phyloP scores from a whole-genome alignment of 2,113 vertebrate genomes.

The Capreolus pygargus region DNA sequence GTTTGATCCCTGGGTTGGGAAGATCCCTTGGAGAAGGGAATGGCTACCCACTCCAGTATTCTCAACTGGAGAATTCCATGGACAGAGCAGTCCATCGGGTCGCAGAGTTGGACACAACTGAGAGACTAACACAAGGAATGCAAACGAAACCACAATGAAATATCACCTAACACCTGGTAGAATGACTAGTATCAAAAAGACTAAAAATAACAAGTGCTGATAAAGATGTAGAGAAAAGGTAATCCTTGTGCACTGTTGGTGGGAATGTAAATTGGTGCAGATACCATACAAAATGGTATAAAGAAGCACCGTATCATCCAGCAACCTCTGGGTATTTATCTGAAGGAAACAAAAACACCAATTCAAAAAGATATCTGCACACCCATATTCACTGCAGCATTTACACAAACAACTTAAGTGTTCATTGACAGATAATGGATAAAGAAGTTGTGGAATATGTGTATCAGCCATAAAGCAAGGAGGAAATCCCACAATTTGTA shows the following conservation, averaged over 20 bases:
- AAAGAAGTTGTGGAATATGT: neutral
- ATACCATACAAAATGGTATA: neutral
- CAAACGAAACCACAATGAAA: neutral
- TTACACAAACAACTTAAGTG: neutral
- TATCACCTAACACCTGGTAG: neutral
- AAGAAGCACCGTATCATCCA: neutral
- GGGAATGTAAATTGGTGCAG: neutral
- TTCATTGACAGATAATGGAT: neutral
- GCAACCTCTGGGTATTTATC: neutral
- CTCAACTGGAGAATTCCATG: neutral
- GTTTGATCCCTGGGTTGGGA: neutral
- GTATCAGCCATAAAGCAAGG: neutral
- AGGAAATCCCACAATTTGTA: neutral
- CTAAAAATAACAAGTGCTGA: neutral
- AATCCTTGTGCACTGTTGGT: neutral
- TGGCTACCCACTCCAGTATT: neutral
- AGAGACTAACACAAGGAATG: neutral
- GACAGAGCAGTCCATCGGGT: neutral
- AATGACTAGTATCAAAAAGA: neutral
- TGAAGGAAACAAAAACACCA: neutral
- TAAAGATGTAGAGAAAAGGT: neutral
- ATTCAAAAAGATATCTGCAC: neutral
- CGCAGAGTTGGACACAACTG: neutral
- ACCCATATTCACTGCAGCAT: neutral
- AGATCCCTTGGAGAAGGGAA: neutral